These are phyloP conservation scores for Brotula barbata DNA, from an alignment of 2,797 vertebrate genomes.

Conservation along the genomic window DNA sequence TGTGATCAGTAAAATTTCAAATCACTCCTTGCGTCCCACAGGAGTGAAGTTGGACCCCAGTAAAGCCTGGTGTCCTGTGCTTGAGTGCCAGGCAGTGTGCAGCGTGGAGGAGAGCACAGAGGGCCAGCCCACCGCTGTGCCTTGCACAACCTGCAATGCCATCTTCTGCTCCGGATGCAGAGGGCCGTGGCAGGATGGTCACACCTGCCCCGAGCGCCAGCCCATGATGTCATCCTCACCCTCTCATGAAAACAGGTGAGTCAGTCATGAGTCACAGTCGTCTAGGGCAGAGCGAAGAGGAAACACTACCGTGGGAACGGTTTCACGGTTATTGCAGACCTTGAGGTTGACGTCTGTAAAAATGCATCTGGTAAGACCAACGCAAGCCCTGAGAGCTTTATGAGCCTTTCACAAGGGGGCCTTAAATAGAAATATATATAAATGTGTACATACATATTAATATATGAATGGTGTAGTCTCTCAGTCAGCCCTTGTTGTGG, in stretches of 20 bases:
- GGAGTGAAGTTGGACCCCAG: slow-evolving; percentile 92
- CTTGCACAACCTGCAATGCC: slow-evolving; percentile 82
- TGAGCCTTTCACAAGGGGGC: too few species aligned
- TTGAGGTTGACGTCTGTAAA: too few species aligned
- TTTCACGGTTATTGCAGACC: too few species aligned
- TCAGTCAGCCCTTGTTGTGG: slow-evolving; percentile 20
- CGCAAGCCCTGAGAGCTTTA: too few species aligned
- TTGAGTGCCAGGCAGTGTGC: slow-evolving; percentile 91
- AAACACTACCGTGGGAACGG: too few species aligned
- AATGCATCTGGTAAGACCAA: too few species aligned
- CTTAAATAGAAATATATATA: too few species aligned
- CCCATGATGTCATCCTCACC: slow-evolving; percentile 65
- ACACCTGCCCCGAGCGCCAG: slow-evolving; percentile 81
- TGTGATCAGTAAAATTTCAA: neutral
- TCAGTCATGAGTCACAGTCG: neutral
- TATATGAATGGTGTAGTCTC: slow-evolving; percentile 28
- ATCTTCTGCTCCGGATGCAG: slow-evolving; percentile 90
- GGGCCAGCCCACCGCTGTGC: slow-evolving; percentile 75
- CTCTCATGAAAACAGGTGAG: slow-evolving; percentile 83
- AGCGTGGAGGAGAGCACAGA: slow-evolving; percentile 67
- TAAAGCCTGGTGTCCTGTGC: slow-evolving; percentile 89
- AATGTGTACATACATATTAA: too few species aligned
- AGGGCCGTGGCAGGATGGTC: slow-evolving; percentile 81
- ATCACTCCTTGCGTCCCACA: slow-evolving; percentile 55
- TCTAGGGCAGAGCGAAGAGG: too few species aligned